Percentiles rank a stretch among this genome's conserved stretches.
Conservation (phyloP, 2,113 vertebrate species). For the Nesogale talazaci region DNA sequence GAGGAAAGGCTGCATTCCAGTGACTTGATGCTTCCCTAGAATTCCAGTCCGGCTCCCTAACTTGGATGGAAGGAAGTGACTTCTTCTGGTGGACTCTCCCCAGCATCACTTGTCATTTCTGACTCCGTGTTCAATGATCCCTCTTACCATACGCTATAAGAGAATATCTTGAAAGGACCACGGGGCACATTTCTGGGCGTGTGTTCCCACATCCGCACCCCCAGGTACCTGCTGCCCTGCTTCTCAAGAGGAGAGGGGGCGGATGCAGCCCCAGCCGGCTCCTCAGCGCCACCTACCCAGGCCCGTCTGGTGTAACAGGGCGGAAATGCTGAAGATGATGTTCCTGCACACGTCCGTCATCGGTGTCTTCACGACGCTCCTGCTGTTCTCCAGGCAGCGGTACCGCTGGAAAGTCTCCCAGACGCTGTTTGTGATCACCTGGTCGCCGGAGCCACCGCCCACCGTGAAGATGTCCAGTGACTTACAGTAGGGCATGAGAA, state of each 20-base stretch:
- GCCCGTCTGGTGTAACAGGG: slow-evolving; percentile 92
- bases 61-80: neutral
- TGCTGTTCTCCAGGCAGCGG: slow-evolving; percentile 96
- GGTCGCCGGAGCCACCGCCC: slow-evolving; percentile 89
- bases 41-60: neutral
- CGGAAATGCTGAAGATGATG: slow-evolving; percentile 97
- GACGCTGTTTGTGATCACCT: slow-evolving; percentile 86
- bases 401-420: slow-evolving; percentile 98
- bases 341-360: slow-evolving; percentile 96
- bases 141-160: too few species aligned
- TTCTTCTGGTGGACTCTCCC: neutral
- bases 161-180: neutral
- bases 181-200: accelerated
- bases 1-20: slow-evolving; percentile 7
- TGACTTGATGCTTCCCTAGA: neutral
- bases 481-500: slow-evolving; percentile 97
- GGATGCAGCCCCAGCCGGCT: neutral
- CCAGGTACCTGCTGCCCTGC: accelerated
- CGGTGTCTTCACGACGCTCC: slow-evolving; percentile 93
- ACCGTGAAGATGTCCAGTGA: slow-evolving; percentile 95
- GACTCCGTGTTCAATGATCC: neutral
- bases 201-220: neutral
- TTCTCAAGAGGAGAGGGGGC: neutral
- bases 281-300: slow-evolving; percentile 86
- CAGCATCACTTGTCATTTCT: neutral